phyloP scores from a whole-genome alignment of 2,113 vertebrate genomes.

The Microcebus murinus region DNA sequence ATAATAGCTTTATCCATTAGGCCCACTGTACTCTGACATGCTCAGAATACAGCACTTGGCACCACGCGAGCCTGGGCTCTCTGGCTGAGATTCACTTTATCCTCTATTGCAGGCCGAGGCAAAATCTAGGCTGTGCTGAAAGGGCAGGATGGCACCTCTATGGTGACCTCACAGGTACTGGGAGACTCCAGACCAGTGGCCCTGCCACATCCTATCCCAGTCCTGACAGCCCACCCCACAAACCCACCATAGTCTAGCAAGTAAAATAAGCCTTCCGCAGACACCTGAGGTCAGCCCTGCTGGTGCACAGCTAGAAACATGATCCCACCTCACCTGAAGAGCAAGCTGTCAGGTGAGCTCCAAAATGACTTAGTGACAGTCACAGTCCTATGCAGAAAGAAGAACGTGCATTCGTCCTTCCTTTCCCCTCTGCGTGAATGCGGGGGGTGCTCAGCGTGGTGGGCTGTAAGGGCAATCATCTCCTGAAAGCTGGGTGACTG shows the following conservation, averaged over 20 bases:
- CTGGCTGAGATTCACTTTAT: neutral
- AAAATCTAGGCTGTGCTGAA: neutral
- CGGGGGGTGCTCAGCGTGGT: neutral
- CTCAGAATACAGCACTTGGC: neutral
- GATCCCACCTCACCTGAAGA: neutral
- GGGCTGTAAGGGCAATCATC: neutral
- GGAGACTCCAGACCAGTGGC: neutral
- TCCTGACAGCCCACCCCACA: neutral
- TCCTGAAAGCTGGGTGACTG: neutral
- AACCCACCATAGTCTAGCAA: neutral
- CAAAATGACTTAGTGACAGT: neutral
- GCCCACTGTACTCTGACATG: neutral
- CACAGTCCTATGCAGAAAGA: neutral
- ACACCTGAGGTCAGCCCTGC: neutral
- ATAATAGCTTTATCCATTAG: slow-evolving; percentile 25
- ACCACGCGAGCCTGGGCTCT: neutral
- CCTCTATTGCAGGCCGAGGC: neutral
- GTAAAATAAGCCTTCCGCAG: neutral
- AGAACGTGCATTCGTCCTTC: neutral
- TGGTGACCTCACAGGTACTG: neutral
- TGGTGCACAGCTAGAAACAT: neutral
- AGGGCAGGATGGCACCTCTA: neutral
- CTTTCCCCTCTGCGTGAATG: neutral
- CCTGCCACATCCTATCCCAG: neutral
- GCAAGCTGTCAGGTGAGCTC: neutral